These are phyloP conservation scores for Panthera uncia DNA, from an alignment of 2,113 vertebrate species.

Conservation along the genomic window DNA sequence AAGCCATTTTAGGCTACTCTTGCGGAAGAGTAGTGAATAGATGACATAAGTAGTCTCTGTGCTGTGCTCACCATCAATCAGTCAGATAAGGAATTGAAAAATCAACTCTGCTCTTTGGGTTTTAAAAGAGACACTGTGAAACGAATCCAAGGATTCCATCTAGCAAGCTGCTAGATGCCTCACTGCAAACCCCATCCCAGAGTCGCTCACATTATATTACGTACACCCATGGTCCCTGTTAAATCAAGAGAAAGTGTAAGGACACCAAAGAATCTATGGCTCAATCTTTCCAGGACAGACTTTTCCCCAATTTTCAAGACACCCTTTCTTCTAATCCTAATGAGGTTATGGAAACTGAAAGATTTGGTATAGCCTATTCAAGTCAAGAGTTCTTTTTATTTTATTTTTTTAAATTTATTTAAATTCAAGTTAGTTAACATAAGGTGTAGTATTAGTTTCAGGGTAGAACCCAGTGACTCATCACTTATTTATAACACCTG, in stretches of 20 bases:
- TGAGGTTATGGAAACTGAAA: not conserved
- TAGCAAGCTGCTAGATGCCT: not conserved
- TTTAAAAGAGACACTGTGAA: not conserved
- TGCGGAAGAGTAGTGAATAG: not conserved
- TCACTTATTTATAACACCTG: too few species aligned
- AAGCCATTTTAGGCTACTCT: not conserved
- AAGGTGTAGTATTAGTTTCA: too few species aligned
- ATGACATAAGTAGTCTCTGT: not conserved
- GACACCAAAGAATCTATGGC: not conserved
- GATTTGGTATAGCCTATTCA: not conserved
- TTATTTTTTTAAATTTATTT: too few species aligned
- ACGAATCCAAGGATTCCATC: not conserved
- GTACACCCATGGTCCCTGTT: not conserved
- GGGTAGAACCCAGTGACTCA: too few species aligned
- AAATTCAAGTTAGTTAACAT: too few species aligned
- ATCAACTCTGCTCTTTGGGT: not conserved
- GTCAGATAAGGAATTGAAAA: not conserved
- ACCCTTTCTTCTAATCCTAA: not conserved
- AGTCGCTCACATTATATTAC: not conserved
- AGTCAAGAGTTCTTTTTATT: not conserved
- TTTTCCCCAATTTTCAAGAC: not conserved
- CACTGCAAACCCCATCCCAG: not conserved
- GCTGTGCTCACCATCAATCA: not conserved
- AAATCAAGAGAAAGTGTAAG: not conserved
- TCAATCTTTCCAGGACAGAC: not conserved